Percentiles rank a stretch among this genome's conserved stretches.
phyloP scores from a whole-genome alignment of 2,113 vertebrate species.

The Lasiurus borealis region DNA sequence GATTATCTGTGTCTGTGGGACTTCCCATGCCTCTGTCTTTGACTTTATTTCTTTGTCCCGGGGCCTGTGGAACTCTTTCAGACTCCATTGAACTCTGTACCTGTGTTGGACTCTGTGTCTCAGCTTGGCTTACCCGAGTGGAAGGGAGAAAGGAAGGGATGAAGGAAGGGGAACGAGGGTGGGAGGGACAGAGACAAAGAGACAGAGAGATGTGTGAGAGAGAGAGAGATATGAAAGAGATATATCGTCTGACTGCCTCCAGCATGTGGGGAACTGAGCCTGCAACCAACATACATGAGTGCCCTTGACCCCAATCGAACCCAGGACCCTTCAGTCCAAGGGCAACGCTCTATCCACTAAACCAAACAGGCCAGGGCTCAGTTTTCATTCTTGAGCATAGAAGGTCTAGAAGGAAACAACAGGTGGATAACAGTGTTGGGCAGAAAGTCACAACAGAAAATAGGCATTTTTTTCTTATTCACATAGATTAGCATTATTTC shows the following conservation, averaged over 20 bases:
- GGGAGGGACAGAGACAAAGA: no score
- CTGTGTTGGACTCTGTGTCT: neutral
- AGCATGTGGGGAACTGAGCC: no score
- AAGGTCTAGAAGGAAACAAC: neutral
- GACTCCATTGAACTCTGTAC: neutral
- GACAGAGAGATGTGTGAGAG: no score
- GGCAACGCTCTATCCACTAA: no score
- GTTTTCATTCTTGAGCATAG: neutral
- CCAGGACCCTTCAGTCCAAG: no score
- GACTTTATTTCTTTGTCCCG: neutral
- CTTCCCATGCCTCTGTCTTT: neutral
- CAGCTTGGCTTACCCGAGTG: neutral
- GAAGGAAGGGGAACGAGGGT: no score
- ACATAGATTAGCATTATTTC: neutral
- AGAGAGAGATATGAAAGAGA: no score
- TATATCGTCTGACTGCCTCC: no score
- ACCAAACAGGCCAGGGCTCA: no score
- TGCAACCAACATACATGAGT: no score
- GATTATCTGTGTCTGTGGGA: neutral
- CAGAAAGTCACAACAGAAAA: slow-evolving; percentile 3
- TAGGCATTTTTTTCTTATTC: neutral
- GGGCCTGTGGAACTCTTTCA: neutral
- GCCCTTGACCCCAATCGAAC: no score
- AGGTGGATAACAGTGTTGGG: neutral
- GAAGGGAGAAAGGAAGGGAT: no score